Conservation (phyloP, 2,888 invertebrate genomes). For the Trichogramma dendrolimi region DNA sequence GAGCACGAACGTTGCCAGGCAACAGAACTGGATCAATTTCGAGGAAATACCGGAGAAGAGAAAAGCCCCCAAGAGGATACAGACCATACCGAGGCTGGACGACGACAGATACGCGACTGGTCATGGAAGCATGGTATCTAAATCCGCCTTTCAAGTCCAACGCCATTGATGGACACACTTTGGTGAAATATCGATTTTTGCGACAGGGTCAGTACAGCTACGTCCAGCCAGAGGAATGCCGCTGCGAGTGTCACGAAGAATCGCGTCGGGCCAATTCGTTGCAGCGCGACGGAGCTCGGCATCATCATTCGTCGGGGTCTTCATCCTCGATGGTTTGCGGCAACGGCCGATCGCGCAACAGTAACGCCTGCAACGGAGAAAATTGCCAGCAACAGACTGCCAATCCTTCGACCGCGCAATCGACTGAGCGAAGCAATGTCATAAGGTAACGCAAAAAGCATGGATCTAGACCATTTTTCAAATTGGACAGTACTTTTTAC, state of each 20-base stretch:
- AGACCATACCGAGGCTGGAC: slow-evolving; percentile 66
- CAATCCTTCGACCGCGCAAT: neutral
- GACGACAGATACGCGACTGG: slow-evolving; percentile 40
- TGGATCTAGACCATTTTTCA: slow-evolving; percentile 29
- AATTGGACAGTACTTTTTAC: neutral
- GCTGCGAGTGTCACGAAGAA: slow-evolving; percentile 78
- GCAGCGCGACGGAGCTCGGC: slow-evolving; percentile 20
- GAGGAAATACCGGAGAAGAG: slow-evolving; percentile 80
- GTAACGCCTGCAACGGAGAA: slow-evolving; percentile 18
- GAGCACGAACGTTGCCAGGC: slow-evolving; percentile 35
- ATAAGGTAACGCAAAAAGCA: slow-evolving; percentile 46
- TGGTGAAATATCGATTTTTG: slow-evolving; percentile 4
- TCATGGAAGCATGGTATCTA: slow-evolving; percentile 10
- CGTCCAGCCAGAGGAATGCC: slow-evolving; percentile 82
- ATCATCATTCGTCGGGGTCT: neutral
- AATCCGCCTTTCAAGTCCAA: neutral
- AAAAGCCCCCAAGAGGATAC: slow-evolving; percentile 77
- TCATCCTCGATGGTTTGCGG: slow-evolving; percentile 25
- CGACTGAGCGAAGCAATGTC: slow-evolving; percentile 42
- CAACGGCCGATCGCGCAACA: slow-evolving; percentile 35
- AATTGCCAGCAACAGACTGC: slow-evolving; percentile 6
- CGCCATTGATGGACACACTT: neutral
- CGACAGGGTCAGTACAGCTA: slow-evolving; percentile 62
- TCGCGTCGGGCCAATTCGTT: slow-evolving; percentile 41
- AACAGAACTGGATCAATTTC: slow-evolving; percentile 77